Evolutionary conservation across 2,113 vertebrate genomes (phyloP).

Genomic region (Hydrochoerus hydrochaeris): DNA sequence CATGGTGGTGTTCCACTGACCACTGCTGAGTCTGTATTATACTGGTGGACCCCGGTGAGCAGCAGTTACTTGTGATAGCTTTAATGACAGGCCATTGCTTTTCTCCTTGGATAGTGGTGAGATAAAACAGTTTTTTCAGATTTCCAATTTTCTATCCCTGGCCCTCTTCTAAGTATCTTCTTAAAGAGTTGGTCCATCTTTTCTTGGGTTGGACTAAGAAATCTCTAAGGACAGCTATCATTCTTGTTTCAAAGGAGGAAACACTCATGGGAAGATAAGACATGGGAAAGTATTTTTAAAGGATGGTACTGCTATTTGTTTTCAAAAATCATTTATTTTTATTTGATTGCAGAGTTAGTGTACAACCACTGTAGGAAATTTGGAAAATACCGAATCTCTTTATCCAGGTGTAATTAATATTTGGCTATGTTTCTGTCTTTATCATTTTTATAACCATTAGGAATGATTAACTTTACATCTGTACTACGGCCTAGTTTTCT

Average conservation of each 20-base stretch:
- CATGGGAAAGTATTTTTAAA: not conserved
- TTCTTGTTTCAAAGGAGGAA: constrained; percentile 27
- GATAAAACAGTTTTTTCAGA: not conserved
- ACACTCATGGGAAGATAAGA: not conserved
- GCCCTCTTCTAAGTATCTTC: not conserved
- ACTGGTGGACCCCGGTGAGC: rapidly evolving
- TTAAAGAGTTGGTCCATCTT: not conserved
- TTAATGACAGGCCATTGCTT: not conserved
- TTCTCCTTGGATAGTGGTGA: not conserved
- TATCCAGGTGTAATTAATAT: not conserved
- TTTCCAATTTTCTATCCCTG: not conserved
- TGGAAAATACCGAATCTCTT: not conserved
- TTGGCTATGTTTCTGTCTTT: not conserved
- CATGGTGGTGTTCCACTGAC: rapidly evolving
- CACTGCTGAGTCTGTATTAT: rapidly evolving
- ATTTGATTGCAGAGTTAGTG: not conserved
- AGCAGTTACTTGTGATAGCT: rapidly evolving
- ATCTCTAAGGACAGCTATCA: not conserved
- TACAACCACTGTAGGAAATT: not conserved
- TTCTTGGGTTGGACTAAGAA: not conserved
- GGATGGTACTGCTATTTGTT: not conserved
- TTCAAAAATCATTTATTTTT: constrained; percentile 7
- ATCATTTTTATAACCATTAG: not conserved
- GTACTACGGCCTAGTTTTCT: not conserved
- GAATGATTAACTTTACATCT: not conserved